phyloP scores from a whole-genome alignment of 1,140 invertebrate species.

The Drosophila tristis region DNA sequence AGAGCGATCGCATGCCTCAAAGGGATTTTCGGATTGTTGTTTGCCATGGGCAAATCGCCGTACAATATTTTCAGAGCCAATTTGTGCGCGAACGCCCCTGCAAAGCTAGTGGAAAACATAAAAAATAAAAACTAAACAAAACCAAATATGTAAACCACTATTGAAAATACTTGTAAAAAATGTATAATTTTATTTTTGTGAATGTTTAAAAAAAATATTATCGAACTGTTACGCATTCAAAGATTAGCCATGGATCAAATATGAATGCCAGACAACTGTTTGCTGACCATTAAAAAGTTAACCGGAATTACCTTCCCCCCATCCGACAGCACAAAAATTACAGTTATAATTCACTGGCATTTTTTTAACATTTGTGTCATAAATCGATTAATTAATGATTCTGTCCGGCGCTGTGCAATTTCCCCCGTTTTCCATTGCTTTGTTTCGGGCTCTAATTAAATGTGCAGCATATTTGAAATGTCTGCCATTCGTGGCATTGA shows the following conservation, averaged over 20 bases:
- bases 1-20: slow-evolving; percentile 19
- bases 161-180: no score
- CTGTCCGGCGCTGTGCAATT: slow-evolving; percentile 7
- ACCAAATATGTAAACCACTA: no score
- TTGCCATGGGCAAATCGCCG: no score
- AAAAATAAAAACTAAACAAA: no score
- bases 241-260: no score
- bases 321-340: neutral
- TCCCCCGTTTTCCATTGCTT: neutral
- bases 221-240: no score
- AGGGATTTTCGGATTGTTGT: neutral
- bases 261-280: no score
- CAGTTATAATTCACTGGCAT: slow-evolving; percentile 16
- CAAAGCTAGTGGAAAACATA: no score
- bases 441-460: slow-evolving; percentile 56
- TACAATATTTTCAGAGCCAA: no score
- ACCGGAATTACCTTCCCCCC: neutral
- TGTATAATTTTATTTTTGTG: no score
- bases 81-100: no score
- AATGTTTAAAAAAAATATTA: no score
- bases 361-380: slow-evolving; percentile 33
- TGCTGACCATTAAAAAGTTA: slow-evolving; percentile 4
- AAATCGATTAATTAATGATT: slow-evolving; percentile 63
- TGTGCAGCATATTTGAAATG: slow-evolving; percentile 62
- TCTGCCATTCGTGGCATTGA: slow-evolving; percentile 35